Evolutionary conservation across 1,140 invertebrate species (phyloP).

Genomic region (honey bee (Apis mellifera)): DNA sequence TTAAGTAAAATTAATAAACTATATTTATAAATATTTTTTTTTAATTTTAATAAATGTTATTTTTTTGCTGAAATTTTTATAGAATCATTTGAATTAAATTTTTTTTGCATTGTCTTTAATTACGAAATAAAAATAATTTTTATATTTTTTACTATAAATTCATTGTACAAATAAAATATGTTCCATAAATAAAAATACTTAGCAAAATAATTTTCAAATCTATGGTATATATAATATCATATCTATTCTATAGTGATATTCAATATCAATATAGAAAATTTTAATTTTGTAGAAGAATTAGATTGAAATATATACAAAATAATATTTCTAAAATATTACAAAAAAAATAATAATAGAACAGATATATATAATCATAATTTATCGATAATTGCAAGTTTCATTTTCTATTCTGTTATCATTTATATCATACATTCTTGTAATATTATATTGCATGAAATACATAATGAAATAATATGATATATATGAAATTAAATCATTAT

Average conservation of each 20-base stretch:
- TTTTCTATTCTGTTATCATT: conserved; percentile 32
- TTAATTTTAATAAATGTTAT: background rate
- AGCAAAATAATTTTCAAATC: conserved; percentile 3
- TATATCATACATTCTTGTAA: background rate
- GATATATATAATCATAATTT: background rate
- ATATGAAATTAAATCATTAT: conserved; percentile 26
- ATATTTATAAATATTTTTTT: no score
- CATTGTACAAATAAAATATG: conserved; percentile 38
- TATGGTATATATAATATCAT: background rate
- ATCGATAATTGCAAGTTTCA: background rate
- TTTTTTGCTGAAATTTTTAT: background rate
- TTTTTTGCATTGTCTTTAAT: background rate
- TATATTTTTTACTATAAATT: conserved; percentile 18
- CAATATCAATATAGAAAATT: conserved; percentile 22
- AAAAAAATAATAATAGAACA: conserved; percentile 34
- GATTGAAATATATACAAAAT: conserved; percentile 22
- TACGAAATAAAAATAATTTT: conserved; percentile 27
- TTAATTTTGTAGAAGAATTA: background rate
- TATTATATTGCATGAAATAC: background rate
- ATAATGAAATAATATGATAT: background rate
- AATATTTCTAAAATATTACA: background rate
- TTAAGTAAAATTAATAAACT: no score
- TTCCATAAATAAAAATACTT: conserved; percentile 36
- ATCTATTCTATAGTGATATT: background rate
- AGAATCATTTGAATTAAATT: background rate